Base-by-base conservation (phyloP, 2,797 vertebrate genomes). In the Brachymystax lenok region DNA sequence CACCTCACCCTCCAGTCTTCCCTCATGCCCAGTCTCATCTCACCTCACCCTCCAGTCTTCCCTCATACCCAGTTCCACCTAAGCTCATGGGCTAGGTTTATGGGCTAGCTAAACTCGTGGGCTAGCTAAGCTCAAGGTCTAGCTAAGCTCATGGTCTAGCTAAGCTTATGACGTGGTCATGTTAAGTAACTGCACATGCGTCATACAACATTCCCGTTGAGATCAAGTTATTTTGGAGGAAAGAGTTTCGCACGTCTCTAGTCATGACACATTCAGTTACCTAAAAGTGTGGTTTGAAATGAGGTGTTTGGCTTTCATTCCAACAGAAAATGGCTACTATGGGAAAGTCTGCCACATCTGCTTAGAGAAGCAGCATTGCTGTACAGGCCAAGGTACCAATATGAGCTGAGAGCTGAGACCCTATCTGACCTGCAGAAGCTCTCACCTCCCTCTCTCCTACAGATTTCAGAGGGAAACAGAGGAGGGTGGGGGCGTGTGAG, bases 361-460 rank as follows among this genome's bases (percentile, higher is more conserved):
- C 17, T 21, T 59, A 59, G 56, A 7, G 56, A 59, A 59, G n/a
- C 56, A 59, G 56, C 56, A 59, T 59, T 59, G 19, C 56, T 19
- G n/a, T 59, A 59, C 17, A n/a, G 56, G 56, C 24, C 66, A 68
- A 13, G 66, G 4, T 17, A 30, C 14, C 66, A 68, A 24, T 17
- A 67, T 17, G 27, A 54, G 50, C 46, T 40, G 46, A 71, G 85
- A 88, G 82, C 84, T 12, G 73, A 87, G 88, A 90, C 90, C 90
- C 88, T 71, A 84, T 88, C 83, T 91, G 92, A 90, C 87, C 87
- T 84, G 77, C 35, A 80, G 82, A 27, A 78, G 83, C 79, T 75
- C 74, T 63, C 71, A 46, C 67, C 69, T 40, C 68, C 56, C 21
- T 24, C 73, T 0, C n/a, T 16, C 4, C 83, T 59, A 84, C 74